Base-by-base conservation (phyloP, 1,140 invertebrate genomes). In the Cherax destructor region DNA sequence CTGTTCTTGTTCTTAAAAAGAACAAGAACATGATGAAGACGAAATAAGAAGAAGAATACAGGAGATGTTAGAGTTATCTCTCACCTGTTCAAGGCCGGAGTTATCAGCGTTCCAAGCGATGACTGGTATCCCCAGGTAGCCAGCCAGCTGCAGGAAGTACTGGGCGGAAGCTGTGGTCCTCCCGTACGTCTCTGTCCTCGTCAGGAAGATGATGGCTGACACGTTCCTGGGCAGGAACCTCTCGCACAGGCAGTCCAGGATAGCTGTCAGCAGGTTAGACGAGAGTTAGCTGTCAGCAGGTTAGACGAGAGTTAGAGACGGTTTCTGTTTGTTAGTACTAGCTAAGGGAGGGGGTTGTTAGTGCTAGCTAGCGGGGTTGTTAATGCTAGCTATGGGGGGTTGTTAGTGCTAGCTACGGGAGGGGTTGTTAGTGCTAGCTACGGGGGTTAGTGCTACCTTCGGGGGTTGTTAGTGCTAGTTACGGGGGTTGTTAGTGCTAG, bases 71-170 rank as follows among this genome's bases (percentile, higher is more conserved):
- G 5, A 97, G 24, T 41, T 41, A 41, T 1, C 30, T 41, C 97
- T 96, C 11, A 96, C 92, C 95, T 96, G 95, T 93, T 96, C 96
- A 13, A 98, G 95, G 61, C 97, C 97, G 0, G 98, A 98, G 94
- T 98, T 98, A 94, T 98, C 83, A 1, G 98, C 97, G 94, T 99
- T 98, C 98, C 98, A 98, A 1, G 97, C 97, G 92, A 99, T 98
- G 21, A 98, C 98, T 91, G 98, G 97, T 88, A 98, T 97, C 30
- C 97, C 97, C 21, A 96, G 93, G 94, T 98, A 98, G 50, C 97
- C 97, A 86, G 98, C 97, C 92, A 99, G 95, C 95, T 99, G 98
- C 61, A 99, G 96, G 94, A 99, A 98, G 95, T 99, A 99, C 94
- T 99, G 98, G 50, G 97, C 97, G 80, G 97, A 98, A 86, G 98